Evolutionary conservation across 1,140 invertebrate genomes (phyloP).

Genomic region (Eueides isabella): DNA sequence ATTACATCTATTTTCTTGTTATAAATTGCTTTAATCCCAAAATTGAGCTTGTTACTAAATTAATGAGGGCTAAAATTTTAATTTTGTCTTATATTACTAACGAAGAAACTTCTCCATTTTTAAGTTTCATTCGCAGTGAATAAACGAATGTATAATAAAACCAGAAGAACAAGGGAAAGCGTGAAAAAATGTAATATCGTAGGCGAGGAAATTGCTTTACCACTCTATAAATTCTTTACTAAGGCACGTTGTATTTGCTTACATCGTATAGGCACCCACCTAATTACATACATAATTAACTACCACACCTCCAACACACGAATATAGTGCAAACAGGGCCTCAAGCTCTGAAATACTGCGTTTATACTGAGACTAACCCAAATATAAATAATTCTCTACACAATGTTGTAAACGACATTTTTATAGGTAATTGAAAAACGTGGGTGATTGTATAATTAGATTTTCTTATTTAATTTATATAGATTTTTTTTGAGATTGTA

Average conservation of each 20-base stretch:
- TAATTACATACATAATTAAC: constrained; percentile 51
- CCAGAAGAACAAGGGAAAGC: constrained; percentile 25
- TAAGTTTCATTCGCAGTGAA: background rate
- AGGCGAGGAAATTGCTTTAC: constrained; percentile 28
- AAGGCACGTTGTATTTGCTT: constrained; percentile 18
- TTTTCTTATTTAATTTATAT: no score
- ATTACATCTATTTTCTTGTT: background rate
- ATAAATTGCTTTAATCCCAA: background rate
- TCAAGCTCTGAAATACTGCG: constrained; percentile 11
- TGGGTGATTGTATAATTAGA: no score
- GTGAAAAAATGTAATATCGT: constrained; percentile 30
- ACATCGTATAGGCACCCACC: constrained; percentile 29
- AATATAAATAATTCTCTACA: background rate
- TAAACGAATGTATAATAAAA: background rate
- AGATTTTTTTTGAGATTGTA: no score
- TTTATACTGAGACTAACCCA: background rate
- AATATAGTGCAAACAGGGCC: constrained; percentile 37
- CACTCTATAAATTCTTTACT: constrained; percentile 28
- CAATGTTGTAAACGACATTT: background rate
- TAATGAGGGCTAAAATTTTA: background rate
- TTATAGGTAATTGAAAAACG: background rate
- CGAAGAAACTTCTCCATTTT: background rate
- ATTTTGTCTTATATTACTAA: background rate
- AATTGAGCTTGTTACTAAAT: background rate
- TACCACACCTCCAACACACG: constrained; percentile 33